A percentile compares a stretch with the other conserved stretches of the same genome.
phyloP scores from a whole-genome alignment of 92 coral and sea anemone species.

The Metridium senile region DNA sequence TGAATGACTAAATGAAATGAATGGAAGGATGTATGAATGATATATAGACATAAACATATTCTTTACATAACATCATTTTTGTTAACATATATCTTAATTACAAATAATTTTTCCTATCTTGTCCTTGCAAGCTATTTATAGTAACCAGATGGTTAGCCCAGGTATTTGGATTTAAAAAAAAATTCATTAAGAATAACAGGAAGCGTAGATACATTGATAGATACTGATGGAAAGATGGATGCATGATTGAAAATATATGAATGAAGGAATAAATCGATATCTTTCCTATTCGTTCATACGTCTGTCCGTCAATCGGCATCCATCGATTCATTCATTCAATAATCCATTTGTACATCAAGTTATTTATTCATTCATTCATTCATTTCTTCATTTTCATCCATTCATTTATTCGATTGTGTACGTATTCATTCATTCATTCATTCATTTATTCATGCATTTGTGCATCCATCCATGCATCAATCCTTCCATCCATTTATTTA shows the following conservation, averaged over 20 bases:
- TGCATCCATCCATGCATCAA: too few species aligned
- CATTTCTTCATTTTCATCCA: conserved; percentile 1
- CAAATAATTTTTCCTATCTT: too few species aligned
- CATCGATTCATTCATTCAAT: not conserved
- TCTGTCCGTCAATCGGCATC: not conserved
- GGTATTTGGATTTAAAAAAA: too few species aligned
- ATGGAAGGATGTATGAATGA: not conserved
- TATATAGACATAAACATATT: not conserved
- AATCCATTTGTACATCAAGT: not conserved
- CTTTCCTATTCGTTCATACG: not conserved
- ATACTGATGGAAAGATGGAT: not conserved
- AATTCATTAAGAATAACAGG: too few species aligned
- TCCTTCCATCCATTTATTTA: too few species aligned
- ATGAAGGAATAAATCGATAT: not conserved
- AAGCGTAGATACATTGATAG: too few species aligned
- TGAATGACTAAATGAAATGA: not conserved
- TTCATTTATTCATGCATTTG: not conserved
- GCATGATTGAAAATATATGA: not conserved
- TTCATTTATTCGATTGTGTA: not conserved
- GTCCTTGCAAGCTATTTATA: too few species aligned
- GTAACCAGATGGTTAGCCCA: too few species aligned
- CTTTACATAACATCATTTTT: too few species aligned
- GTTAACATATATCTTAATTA: too few species aligned
- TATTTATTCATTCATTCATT: not conserved
- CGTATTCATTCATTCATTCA: not conserved